Evolutionary conservation across 30 jellyfish, hydroid and myxozoan species (phyloP).

Genomic region (Pelagia noctiluca): DNA sequence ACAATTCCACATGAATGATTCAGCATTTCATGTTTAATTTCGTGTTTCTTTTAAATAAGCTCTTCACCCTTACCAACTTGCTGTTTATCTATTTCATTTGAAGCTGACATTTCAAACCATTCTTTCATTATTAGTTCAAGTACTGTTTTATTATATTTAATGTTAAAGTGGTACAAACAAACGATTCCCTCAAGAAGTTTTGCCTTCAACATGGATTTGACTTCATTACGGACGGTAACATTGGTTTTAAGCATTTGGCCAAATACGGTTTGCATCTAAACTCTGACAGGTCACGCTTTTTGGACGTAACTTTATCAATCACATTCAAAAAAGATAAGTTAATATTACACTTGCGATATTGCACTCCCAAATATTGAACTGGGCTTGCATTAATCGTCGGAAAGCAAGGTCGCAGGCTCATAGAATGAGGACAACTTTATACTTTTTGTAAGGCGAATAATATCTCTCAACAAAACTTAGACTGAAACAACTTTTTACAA

Average conservation of each 20-base stretch:
- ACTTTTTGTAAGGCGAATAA: too few relatives aligned
- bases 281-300: conserved; percentile 10
- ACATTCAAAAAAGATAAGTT: conserved; percentile 7
- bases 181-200: not conserved
- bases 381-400: too few relatives aligned
- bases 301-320: conserved; percentile 19
- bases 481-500: too few relatives aligned
- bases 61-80: not conserved
- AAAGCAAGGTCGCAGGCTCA: too few relatives aligned
- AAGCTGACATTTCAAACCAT: not conserved
- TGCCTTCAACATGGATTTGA: conserved; percentile 15
- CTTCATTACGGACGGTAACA: conserved; percentile 11
- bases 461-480: too few relatives aligned
- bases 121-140: not conserved
- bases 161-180: not conserved
- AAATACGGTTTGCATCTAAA: conserved; percentile 10
- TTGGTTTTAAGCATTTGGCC: not conserved
- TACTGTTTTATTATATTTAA: too few relatives aligned
- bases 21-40: not conserved
- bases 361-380: too few relatives aligned
- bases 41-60: too few relatives aligned
- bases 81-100: not conserved
- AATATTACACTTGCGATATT: too few relatives aligned
- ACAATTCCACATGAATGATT: not conserved
- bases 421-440: too few relatives aligned